Base-by-base conservation (phyloP, 1,140 invertebrate genomes). In the Cyrtorhinus lividipennis region DNA sequence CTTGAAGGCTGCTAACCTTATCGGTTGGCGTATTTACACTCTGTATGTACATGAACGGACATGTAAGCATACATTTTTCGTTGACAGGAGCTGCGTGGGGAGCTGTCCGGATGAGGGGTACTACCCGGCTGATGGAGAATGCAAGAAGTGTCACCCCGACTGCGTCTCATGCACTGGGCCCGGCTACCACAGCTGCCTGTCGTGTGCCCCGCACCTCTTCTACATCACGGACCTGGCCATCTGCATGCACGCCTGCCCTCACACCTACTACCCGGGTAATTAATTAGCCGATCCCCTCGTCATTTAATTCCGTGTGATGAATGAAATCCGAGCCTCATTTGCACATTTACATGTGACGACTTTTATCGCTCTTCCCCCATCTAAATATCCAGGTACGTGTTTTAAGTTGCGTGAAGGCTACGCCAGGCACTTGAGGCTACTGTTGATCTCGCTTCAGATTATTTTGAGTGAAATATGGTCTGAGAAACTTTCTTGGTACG, bases 231-330 rank as follows among this genome's bases (percentile, higher is more conserved):
- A 90, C 76, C 75, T 90, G 44, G 86, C 86, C 38, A 83, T 90
- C 1, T 90, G 87, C 66, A 72, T 90, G 45, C 86, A 90, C 69
- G 83, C 87, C 68, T 92, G 88, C 70, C 88, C 87, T 0, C 88
- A 90, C 69, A 87, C 87, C 44, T 92, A 91, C 69, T 91, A 81
- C 72, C 87, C 89, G 75, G 85, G 84, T 87, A 76, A 77, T 77
- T 75, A n/a, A n/a, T n/a, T n/a, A n/a, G n/a, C n/a, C n/a, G n/a
- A n/a, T n/a, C n/a, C n/a, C 8, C n/a, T n/a, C n/a, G n/a, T n/a
- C 13, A 26, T 56, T 38, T 22, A 1, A 2, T 15, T 23, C 26
- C 18, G n/a, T 46, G 15, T 15, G 8, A 15, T 57, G 3, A 48
- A 10, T 2, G 18, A 48, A 45, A 23, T 10, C 8, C 22, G 22